Conservation (phyloP, 1,140 invertebrate species). For the Drosophila novamexicana region DNA sequence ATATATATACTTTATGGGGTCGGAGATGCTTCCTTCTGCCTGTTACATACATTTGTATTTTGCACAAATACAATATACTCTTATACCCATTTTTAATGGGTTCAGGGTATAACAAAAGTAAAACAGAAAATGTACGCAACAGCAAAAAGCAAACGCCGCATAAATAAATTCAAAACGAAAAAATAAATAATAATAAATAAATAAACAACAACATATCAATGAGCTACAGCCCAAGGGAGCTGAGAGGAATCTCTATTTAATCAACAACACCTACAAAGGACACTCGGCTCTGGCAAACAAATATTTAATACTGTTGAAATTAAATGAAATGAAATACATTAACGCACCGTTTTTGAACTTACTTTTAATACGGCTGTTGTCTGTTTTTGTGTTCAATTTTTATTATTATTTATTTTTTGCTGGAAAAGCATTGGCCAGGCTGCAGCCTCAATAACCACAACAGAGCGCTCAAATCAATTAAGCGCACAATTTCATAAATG, state of each 20-base stretch:
- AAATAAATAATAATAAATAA: constrained; percentile 39
- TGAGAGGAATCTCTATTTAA: not conserved
- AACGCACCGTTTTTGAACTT: constrained; percentile 33
- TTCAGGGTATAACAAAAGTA: too few relatives aligned
- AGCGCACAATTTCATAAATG: constrained; percentile 53
- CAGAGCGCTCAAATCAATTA: constrained; percentile 52
- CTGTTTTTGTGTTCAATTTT: constrained; percentile 5
- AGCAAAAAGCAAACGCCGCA: constrained; percentile 53
- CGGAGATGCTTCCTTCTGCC: too few relatives aligned
- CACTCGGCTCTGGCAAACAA: constrained; percentile 58
- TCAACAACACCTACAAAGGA: constrained; percentile 51
- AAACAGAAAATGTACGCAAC: constrained; percentile 18
- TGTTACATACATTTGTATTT: too few relatives aligned
- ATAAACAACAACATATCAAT: constrained; percentile 65
- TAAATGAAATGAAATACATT: constrained; percentile 53
- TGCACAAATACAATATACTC: too few relatives aligned
- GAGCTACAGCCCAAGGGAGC: constrained; percentile 18
- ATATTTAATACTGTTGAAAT: constrained; percentile 72
- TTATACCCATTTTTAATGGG: too few relatives aligned
- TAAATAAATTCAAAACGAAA: constrained; percentile 56
- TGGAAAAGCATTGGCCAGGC: constrained; percentile 18
- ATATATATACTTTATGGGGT: too few relatives aligned
- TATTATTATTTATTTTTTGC: not conserved
- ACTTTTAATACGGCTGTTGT: constrained; percentile 18
- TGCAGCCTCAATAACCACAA: constrained; percentile 17